Percentiles rank a stretch among this genome's conserved stretches.
Evolutionary conservation across 2,888 invertebrate genomes (phyloP).

Genomic region (Lithophane leautieri): DNA sequence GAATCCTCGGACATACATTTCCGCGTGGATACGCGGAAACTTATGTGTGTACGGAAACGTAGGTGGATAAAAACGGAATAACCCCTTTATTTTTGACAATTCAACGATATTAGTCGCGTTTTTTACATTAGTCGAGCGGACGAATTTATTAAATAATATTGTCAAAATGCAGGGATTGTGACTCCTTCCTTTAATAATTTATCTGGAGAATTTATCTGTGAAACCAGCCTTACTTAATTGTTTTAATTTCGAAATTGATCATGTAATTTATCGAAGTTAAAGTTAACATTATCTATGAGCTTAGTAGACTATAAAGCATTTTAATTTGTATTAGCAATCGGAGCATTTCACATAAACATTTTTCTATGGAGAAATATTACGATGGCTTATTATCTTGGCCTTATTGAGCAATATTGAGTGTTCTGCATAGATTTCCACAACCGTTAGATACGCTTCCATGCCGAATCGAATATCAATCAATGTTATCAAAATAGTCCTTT

Average conservation of each 20-base stretch:
- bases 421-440: no score
- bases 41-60: no score
- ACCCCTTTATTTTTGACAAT: neutral
- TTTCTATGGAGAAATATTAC: neutral
- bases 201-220: neutral
- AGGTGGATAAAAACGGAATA: no score
- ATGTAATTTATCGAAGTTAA: neutral
- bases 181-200: neutral
- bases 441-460: no score
- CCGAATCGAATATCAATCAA: neutral
- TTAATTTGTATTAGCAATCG: neutral
- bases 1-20: no score
- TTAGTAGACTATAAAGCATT: slow-evolving; percentile 8
- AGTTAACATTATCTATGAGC: neutral
- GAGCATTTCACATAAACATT: neutral
- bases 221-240: neutral
- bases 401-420: neutral
- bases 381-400: neutral
- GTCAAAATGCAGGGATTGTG: neutral
- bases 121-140: neutral
- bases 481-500: no score
- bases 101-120: neutral
- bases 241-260: neutral
- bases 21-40: no score
- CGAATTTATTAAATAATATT: neutral